These are phyloP conservation scores for Chaetodon trifasciatus DNA, from an alignment of 2,797 vertebrate genomes.

Conservation along the genomic window DNA sequence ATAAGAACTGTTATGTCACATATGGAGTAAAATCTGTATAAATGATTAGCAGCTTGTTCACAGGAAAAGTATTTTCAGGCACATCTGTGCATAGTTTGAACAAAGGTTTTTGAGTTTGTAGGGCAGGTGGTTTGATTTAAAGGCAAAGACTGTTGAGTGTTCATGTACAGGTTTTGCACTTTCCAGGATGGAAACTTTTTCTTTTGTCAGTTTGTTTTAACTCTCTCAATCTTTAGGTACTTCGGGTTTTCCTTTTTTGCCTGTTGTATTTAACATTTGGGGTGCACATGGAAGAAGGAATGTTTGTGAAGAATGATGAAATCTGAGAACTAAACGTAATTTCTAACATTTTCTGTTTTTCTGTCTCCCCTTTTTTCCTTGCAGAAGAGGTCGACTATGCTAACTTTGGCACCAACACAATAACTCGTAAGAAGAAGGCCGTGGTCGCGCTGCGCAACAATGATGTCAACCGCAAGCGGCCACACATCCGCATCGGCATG, in stretches of 20 bases:
- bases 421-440: conserved; percentile 93
- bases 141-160: conserved; percentile 9
- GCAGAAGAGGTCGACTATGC: conserved; percentile 97
- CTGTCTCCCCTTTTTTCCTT: conserved; percentile 30
- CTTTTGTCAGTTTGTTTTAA: conserved; percentile 35
- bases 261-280: conserved; percentile 10
- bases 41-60: conserved; percentile 47
- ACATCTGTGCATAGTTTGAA: conserved; percentile 64
- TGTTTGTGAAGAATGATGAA: not conserved
- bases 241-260: not conserved
- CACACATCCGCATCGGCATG: conserved; percentile 95
- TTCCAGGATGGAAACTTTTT: conserved; percentile 21
- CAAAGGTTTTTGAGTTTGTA: conserved; percentile 38
- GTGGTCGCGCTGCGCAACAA: conserved; percentile 92
- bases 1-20: conserved; percentile 35
- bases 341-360: conserved; percentile 14
- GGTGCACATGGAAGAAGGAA: not conserved
- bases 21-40: conserved; percentile 46
- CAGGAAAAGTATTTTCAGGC: conserved; percentile 28
- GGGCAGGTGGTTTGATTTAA: conserved; percentile 61
- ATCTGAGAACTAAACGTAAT: not conserved
- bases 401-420: conserved; percentile 91
- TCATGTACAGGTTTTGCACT: conserved; percentile 30
- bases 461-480: conserved; percentile 92
- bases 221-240: not conserved